A percentile compares a stretch with the other conserved stretches of the same genome.
phyloP scores from a whole-genome alignment of 2,888 invertebrate species.

The Leptothorax acervorum region DNA sequence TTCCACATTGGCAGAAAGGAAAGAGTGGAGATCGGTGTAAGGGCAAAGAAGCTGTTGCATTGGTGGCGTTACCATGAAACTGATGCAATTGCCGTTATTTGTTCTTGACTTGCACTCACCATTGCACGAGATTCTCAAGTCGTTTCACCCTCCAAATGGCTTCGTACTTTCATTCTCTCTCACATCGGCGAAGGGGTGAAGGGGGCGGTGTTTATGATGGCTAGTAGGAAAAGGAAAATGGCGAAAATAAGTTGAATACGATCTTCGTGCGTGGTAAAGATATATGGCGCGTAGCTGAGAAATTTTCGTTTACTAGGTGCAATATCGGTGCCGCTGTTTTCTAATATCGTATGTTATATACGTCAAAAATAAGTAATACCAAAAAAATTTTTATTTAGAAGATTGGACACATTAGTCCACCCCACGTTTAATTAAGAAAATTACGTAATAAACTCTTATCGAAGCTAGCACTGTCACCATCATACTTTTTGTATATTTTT shows the following conservation, averaged over 20 bases:
- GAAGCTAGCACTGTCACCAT: background rate
- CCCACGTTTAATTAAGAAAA: background rate
- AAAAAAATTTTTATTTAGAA: slow-evolving; percentile 13
- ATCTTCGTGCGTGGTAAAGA: slow-evolving; percentile 13
- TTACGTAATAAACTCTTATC: background rate
- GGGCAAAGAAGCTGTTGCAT: slow-evolving; percentile 38
- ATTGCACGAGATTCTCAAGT: slow-evolving; percentile 70
- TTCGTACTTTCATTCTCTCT: slow-evolving; percentile 57
- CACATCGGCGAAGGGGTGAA: background rate
- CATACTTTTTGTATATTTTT: background rate
- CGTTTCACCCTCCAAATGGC: slow-evolving; percentile 69
- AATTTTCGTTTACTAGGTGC: slow-evolving; percentile 11
- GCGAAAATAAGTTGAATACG: slow-evolving; percentile 24
- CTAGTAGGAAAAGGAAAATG: slow-evolving; percentile 22
- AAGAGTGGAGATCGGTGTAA: background rate
- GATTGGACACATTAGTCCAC: background rate
- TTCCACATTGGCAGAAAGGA: slow-evolving; percentile 18
- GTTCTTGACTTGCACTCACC: slow-evolving; percentile 64
- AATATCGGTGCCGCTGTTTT: slow-evolving; percentile 9
- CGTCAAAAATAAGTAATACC: background rate
- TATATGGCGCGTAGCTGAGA: slow-evolving; percentile 37
- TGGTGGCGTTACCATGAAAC: slow-evolving; percentile 62
- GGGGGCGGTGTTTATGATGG: slow-evolving; percentile 41
- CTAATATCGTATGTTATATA: slow-evolving; percentile 14
- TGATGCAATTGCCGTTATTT: slow-evolving; percentile 75